Evolutionary conservation across 2,888 invertebrate genomes (phyloP).

Genomic region (Trilocha varians): DNA sequence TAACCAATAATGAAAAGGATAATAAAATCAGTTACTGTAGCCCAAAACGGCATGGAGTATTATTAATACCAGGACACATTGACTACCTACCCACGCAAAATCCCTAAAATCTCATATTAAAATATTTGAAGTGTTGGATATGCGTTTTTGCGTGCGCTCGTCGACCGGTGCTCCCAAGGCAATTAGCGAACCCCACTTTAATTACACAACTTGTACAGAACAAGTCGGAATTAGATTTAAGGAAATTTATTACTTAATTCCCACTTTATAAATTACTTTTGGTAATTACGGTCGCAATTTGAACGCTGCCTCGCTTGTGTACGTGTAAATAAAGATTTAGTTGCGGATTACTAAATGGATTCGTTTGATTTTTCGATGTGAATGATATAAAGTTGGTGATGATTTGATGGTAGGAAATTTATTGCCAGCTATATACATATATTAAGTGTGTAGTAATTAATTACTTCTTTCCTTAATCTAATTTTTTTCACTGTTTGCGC

Average conservation of each 20-base stretch:
- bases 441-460: too few species aligned
- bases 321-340: conserved; percentile 10
- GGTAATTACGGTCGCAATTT: conserved; percentile 22
- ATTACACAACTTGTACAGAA: conserved; percentile 34
- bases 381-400: neutral
- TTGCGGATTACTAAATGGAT: neutral
- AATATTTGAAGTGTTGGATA: too few species aligned
- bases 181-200: conserved; percentile 36
- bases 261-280: conserved; percentile 25
- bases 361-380: neutral
- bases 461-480: too few species aligned
- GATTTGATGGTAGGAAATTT: too few species aligned
- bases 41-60: too few species aligned
- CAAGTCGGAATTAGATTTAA: conserved; percentile 29
- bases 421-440: too few species aligned
- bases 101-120: neutral
- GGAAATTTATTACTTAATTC: conserved; percentile 29
- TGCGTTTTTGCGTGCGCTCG: conserved; percentile 30
- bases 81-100: too few species aligned
- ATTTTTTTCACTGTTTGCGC: too few species aligned
- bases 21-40: too few species aligned
- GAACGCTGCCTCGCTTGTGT: conserved; percentile 15
- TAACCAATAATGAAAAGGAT: too few species aligned
- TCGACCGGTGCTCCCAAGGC: conserved; percentile 25
- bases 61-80: too few species aligned